phyloP scores from a whole-genome alignment of 2,113 vertebrate genomes.

The Nycticryphes semicollaris region DNA sequence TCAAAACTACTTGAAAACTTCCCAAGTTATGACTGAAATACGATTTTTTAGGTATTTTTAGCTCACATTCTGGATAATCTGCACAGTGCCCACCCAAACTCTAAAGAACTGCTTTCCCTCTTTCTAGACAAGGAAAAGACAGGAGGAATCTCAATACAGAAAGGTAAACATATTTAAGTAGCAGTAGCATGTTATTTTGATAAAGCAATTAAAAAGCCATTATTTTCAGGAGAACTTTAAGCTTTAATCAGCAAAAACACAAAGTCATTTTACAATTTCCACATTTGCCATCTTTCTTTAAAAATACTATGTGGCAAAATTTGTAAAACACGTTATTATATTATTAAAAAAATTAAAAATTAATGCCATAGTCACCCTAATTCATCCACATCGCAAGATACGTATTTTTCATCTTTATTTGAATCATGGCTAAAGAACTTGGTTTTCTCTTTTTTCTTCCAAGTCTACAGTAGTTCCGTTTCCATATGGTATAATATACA shows the following conservation, averaged over 20 bases:
- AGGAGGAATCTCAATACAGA: background rate
- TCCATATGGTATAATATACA: slow-evolving; percentile 77
- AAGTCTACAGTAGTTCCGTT: slow-evolving; percentile 83
- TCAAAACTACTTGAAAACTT: background rate
- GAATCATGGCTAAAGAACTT: slow-evolving; percentile 67
- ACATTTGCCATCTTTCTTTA: background rate
- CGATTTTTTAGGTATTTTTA: background rate
- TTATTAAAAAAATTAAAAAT: background rate
- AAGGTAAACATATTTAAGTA: background rate
- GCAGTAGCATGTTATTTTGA: background rate
- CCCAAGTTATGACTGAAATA: background rate
- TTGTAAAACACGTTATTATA: background rate
- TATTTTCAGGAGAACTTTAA: background rate
- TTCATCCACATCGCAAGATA: background rate
- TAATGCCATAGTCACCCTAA: background rate
- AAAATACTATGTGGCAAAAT: background rate
- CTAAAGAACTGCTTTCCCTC: background rate
- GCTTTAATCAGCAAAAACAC: background rate
- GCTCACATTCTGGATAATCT: background rate
- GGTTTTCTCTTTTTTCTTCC: slow-evolving; percentile 73
- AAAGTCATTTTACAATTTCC: background rate
- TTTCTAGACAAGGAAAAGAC: background rate
- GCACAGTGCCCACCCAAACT: background rate
- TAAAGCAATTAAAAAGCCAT: background rate
- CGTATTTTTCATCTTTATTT: slow-evolving; percentile 62